Base-by-base conservation (phyloP, 2,888 invertebrate genomes). In the Scaptomyza cyrtandrae region DNA sequence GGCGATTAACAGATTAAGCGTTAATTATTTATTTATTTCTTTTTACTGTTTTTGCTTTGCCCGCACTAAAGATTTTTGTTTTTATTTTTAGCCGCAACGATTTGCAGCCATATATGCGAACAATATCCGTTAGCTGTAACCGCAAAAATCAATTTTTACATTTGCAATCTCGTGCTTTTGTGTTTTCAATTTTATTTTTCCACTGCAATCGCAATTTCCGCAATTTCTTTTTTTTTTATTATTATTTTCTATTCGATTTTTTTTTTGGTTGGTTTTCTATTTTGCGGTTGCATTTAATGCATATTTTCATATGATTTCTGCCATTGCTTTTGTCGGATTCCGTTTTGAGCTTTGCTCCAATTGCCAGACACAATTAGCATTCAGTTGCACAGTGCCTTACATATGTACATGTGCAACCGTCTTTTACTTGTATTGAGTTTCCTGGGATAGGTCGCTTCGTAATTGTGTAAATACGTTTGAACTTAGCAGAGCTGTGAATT, bases 91-190 rank as follows among this genome's bases (percentile, higher is more conserved):
- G 46, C 46, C 56, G n/a, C 58, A 52, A 39, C 71, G 79, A 65
- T 81, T 76, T 78, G 60, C 62, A 37, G 62, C 67, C 70, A 59
- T 61, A 53, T 46, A 62, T 46, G 35, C 44, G 58, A 59, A 46
- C 71, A 78, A 67, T 83, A 67, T 67, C 78, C 84, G 80, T 60
- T 79, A 19, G 48, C 37, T 57, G 35, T 55, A 75, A 88, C 83
- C 88, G 59, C 83, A 86, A 55, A 78, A 83, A 88, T 86, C 88
- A 83, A 83, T 88, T 83, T 83, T 88, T 71, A 75, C 78, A 80
- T 77, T 84, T 72, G 68, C 60, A 80, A 74, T 71, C 70, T 49
- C 66, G 56, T 65, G 64, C 64, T 68, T 67, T 35, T 11, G 52
- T 62, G 35, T 44, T 27, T 9, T 41, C 10, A 16, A 41, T 41